A percentile compares a stretch with the other conserved stretches of the same genome.
phyloP scores from a whole-genome alignment of 2,113 vertebrate genomes.

The Pachypanchax playfairii region DNA sequence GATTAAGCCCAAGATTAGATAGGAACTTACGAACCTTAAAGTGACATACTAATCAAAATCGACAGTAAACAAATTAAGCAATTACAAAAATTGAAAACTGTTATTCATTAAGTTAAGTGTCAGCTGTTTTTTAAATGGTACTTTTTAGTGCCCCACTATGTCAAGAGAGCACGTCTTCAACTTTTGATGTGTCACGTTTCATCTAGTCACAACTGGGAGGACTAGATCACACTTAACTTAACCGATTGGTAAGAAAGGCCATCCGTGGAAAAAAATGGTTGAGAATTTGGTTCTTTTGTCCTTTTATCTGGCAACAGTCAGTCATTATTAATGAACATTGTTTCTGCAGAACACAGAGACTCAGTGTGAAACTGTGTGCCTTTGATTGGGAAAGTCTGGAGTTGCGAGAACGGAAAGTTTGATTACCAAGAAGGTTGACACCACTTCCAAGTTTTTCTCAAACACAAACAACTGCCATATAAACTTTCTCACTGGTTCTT shows the following conservation, averaged over 20 bases:
- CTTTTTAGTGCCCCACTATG: constrained; percentile 57
- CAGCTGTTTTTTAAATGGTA: constrained; percentile 70
- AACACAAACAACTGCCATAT: not conserved
- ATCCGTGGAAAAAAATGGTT: constrained; percentile 25
- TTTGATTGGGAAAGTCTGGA: constrained; percentile 27
- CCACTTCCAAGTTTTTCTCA: not conserved
- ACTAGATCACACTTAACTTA: constrained; percentile 24
- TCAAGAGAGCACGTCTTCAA: constrained; percentile 44
- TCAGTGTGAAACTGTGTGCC: constrained; percentile 23
- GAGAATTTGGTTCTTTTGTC: constrained; percentile 36
- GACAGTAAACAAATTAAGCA: constrained; percentile 72
- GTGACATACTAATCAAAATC: constrained; percentile 52
- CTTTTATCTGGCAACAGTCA: constrained; percentile 44
- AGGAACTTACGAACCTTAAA: constrained; percentile 58
- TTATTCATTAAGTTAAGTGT: constrained; percentile 67
- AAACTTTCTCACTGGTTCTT: not conserved
- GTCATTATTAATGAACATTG: constrained; percentile 27
- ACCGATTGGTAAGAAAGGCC: constrained; percentile 32
- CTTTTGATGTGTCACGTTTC: constrained; percentile 42
- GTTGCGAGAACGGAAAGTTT: not conserved
- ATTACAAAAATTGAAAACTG: constrained; percentile 64
- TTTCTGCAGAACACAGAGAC: constrained; percentile 34
- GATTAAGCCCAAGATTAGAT: constrained; percentile 61
- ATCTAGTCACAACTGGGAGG: constrained; percentile 33
- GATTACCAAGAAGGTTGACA: not conserved